Conservation (phyloP, 2,797 vertebrate genomes). For the Pogoniulus pusillus region DNA sequence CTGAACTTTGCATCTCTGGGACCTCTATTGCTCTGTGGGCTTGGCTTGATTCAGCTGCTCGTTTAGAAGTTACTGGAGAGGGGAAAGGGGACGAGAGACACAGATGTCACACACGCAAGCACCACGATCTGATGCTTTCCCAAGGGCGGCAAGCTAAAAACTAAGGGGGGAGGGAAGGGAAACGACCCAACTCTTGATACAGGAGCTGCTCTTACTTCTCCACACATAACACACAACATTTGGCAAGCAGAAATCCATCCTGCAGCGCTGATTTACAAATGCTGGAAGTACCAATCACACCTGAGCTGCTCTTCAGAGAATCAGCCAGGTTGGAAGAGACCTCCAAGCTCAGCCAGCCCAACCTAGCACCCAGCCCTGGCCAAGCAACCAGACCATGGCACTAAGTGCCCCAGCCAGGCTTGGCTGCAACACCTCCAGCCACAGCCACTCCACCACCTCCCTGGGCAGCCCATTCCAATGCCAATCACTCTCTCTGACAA, state of each 20-base stretch:
- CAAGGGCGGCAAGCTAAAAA: not conserved
- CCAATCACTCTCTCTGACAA: too few species aligned
- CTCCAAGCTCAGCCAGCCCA: too few species aligned
- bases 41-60: not conserved
- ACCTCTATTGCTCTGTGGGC: not conserved
- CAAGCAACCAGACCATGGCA: too few species aligned
- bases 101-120: not conserved
- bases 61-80: not conserved
- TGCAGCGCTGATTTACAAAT: not conserved
- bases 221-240: not conserved
- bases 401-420: too few species aligned
- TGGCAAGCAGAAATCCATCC: not conserved
- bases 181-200: not conserved
- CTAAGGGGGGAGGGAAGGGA: rapidly evolving
- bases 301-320: not conserved
- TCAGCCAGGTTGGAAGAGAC: too few species aligned
- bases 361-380: too few species aligned
- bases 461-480: too few species aligned
- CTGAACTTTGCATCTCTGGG: not conserved
- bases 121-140: not conserved
- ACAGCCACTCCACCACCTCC: too few species aligned
- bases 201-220: not conserved
- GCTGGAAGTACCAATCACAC: not conserved
- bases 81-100: not conserved
- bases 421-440: too few species aligned